Percentiles rank a stretch among this genome's conserved stretches.
phyloP scores from a whole-genome alignment of 1,140 invertebrate genomes.

The Hyles euphorbiae region DNA sequence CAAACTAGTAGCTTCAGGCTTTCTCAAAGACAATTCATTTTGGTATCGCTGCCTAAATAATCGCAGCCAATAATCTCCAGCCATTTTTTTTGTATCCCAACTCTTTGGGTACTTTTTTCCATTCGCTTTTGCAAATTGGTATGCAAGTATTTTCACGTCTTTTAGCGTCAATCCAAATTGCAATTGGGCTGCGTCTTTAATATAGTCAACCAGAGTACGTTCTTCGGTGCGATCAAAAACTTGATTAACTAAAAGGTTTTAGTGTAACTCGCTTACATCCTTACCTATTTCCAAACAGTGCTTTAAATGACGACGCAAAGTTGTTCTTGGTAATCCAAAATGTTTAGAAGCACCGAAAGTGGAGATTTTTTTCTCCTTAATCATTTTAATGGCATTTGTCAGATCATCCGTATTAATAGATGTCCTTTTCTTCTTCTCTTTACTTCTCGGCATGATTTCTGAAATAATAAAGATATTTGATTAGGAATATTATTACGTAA shows the following conservation, averaged over 20 bases:
- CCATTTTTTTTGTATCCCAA: constrained; percentile 19
- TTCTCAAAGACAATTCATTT: constrained; percentile 13
- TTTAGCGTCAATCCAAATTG: constrained; percentile 24
- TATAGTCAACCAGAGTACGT: constrained; percentile 19
- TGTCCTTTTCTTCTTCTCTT: too few relatives aligned
- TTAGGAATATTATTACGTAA: constrained; percentile 17
- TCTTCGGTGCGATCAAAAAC: constrained; percentile 6
- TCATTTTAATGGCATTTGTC: too few relatives aligned
- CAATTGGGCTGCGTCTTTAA: constrained; percentile 21
- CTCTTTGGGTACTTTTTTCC: constrained; percentile 16
- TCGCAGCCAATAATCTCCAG: constrained; percentile 14
- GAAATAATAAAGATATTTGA: constrained; percentile 19
- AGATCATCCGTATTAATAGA: not conserved
- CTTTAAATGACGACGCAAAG: too few relatives aligned
- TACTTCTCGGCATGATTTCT: too few relatives aligned
- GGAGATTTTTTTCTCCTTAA: constrained; percentile 2
- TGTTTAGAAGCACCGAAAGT: too few relatives aligned
- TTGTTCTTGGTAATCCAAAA: too few relatives aligned
- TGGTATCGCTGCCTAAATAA: constrained; percentile 1
- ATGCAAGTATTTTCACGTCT: constrained; percentile 23
- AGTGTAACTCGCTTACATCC: too few relatives aligned
- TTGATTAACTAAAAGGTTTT: too few relatives aligned
- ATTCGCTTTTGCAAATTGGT: constrained; percentile 22
- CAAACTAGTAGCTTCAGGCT: too few relatives aligned
- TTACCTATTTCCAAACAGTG: too few relatives aligned